Evolutionary conservation across 1,140 invertebrate species (phyloP).

Genomic region (Diachasmimorpha longicaudata): DNA sequence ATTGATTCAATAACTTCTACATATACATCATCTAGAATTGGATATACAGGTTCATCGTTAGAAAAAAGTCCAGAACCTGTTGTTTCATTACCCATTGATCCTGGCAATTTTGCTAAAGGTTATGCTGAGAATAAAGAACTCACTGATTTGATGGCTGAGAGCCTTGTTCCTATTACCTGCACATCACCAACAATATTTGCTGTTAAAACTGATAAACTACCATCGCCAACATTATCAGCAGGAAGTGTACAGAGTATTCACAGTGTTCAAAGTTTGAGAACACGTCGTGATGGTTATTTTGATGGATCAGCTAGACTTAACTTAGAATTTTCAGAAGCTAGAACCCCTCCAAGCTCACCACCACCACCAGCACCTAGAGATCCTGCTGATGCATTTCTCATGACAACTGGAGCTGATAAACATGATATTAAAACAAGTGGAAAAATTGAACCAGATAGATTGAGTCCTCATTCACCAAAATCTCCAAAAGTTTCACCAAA

Average conservation of each 20-base stretch:
- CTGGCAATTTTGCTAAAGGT: conserved; percentile 58
- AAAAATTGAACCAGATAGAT: conserved; percentile 60
- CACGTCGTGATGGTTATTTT: conserved; percentile 70
- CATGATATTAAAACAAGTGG: conserved; percentile 48
- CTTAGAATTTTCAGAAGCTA: conserved; percentile 63
- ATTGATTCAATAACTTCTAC: conserved; percentile 54
- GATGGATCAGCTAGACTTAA: conserved; percentile 60
- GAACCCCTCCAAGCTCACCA: conserved; percentile 62
- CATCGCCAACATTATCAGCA: conserved; percentile 68
- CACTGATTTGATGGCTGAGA: conserved; percentile 60
- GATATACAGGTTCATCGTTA: conserved; percentile 48
- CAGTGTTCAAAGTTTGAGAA: conserved; percentile 65
- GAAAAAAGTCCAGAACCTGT: conserved; percentile 54
- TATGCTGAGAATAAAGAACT: conserved; percentile 61
- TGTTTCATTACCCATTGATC: conserved; percentile 57
- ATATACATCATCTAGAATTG: conserved; percentile 50
- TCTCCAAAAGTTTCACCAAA: conserved; percentile 78
- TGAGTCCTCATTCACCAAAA: conserved; percentile 75
- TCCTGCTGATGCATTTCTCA: conserved; percentile 61
- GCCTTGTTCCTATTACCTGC: conserved; percentile 60
- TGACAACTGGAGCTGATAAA: conserved; percentile 48
- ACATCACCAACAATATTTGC: conserved; percentile 62
- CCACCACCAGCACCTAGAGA: conserved; percentile 77
- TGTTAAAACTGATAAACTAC: conserved; percentile 62
- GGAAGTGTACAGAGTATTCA: conserved; percentile 59